Evolutionary conservation across 2,888 invertebrate genomes (phyloP), one percentile per base, ranked within the genome.

Genomic region (Macrophya annulata): DNA sequence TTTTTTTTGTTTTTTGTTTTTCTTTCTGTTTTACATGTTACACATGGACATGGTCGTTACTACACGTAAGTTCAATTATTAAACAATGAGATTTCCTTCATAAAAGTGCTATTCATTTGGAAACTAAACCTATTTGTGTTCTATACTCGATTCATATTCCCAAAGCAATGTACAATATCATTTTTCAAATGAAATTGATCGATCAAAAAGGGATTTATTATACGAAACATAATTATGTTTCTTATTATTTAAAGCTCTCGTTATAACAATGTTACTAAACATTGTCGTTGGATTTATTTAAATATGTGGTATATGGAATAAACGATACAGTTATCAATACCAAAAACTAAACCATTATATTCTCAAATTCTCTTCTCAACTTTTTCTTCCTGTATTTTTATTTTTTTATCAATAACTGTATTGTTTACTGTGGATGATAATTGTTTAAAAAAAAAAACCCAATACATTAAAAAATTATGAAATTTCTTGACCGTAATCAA

Each of bases 111-210:
- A 21, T 81, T 59, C 62, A 81, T 76, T 59, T 43, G 43, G 51
- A 43, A 82, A 82, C 43, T 82, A 82, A 82, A 82, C 65, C 65
- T 82, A 82, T 65, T 65, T 82, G 83, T 83, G 68, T 83, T 51
- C 62, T 48, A 83, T n/a, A 31, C 68, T 74, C 72, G 45, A 74
- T 74, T 45, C 72, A 43, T 45, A 74, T 74, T 68, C 83, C 83
- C 68, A 25, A 83, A 83, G 83, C 83, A 68, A 62, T 59, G 31
- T 83, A 83, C 81, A 59, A 62, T 65, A 45, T 68, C 45, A 83
- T 68, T 71, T 83, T 68, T 48, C 10, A 68, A 83, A 83, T 71
- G 83, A 83, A 31, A 83, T 68, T 68, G 68, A 68, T 83, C 83
- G 48, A 55, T 71, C 68, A 83, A 83, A n/a, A 83, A 68, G 71